phyloP scores from a whole-genome alignment of 2,888 invertebrate genomes.

The Gastracanthus pulcherrimus region DNA sequence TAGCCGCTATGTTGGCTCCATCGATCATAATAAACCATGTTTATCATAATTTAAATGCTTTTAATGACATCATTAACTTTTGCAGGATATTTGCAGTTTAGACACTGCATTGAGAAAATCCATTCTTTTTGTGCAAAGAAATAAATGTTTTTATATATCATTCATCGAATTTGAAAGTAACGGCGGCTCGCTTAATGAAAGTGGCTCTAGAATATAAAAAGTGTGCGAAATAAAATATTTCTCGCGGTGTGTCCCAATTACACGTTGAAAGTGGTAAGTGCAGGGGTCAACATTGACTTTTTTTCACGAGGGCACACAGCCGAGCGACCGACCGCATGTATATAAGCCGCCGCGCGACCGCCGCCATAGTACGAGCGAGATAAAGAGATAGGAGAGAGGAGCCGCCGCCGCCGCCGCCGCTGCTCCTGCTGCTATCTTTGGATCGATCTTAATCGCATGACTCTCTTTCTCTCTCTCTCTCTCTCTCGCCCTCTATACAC shows the following conservation, averaged over 20 bases:
- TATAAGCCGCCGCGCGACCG: no score
- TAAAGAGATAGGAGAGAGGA: neutral
- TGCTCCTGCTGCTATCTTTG: slow-evolving; percentile 22
- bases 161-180: no score
- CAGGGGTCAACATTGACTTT: slow-evolving; percentile 27
- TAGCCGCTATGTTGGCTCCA: no score
- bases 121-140: no score
- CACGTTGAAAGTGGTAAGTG: slow-evolving; percentile 26
- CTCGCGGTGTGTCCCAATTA: slow-evolving; percentile 32
- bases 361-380: neutral
- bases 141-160: no score
- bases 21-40: no score
- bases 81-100: no score
- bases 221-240: slow-evolving; percentile 18
- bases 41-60: no score
- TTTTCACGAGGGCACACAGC: neutral
- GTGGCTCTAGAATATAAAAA: neutral
- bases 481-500: neutral
- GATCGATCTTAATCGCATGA: slow-evolving; percentile 35
- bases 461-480: no score
- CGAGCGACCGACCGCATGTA: neutral
- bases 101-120: no score
- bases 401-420: neutral
- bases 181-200: no score
- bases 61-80: no score